phyloP scores from a whole-genome alignment of 2,797 vertebrate species.

The Aphelocoma californica region DNA sequence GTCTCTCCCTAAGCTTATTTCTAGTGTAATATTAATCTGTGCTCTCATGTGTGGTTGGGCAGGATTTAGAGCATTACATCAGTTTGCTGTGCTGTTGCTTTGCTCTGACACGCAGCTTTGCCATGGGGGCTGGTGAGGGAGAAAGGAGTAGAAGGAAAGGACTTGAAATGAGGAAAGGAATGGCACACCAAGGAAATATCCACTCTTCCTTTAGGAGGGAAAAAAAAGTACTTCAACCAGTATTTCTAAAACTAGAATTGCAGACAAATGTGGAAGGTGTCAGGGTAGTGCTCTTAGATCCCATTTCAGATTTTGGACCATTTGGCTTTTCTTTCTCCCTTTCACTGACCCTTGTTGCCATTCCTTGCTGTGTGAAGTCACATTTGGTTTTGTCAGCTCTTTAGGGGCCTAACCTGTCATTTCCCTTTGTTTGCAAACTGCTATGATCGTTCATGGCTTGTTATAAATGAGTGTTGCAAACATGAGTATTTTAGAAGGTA shows the following conservation, averaged over 20 bases:
- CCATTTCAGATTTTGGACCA: not conserved
- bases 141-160: not conserved
- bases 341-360: not conserved
- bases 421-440: not conserved
- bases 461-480: not conserved
- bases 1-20: not conserved
- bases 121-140: not conserved
- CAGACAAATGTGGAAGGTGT: not conserved
- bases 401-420: not conserved
- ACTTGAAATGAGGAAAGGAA: not conserved
- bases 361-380: not conserved
- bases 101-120: not conserved
- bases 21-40: conserved; percentile 33
- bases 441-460: not conserved
- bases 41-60: not conserved
- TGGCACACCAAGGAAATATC: not conserved
- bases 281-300: not conserved
- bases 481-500: not conserved
- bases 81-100: not conserved
- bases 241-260: not conserved
- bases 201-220: not conserved
- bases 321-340: not conserved
- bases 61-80: conserved; percentile 48
- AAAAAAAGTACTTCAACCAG: not conserved
- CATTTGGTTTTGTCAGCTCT: not conserved